Base-by-base conservation (phyloP, 2,797 vertebrate species). In the Malacoctenus gilli region DNA sequence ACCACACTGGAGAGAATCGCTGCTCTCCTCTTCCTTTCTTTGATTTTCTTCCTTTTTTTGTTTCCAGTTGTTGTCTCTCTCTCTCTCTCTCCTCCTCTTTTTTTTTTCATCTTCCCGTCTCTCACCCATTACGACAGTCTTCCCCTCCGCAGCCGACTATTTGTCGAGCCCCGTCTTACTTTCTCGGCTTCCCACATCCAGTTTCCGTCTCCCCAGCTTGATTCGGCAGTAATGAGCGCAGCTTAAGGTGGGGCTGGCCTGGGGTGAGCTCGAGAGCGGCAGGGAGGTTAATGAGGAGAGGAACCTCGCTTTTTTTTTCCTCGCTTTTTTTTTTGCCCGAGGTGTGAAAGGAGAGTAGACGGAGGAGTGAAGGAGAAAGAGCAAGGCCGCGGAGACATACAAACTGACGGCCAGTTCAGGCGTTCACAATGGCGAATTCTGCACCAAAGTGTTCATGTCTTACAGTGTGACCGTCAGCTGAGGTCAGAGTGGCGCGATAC, bases 211-310 rank as follows among this genome's bases (percentile, higher is more conserved):
- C 37, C 60, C 47, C 59, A 34, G 59, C 61, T 75, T 74, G 75
- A 84, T 75, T 78, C 73, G 50, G 77, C 61, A 55, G 72, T 83
- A 84, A 87, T 86, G 76, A 89, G 84, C 22, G 54, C 57, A 68
- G 69, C 77, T 85, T 76, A 73, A 78, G 74, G 80, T 79, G 80
- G 64, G 61, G 61, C 72, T 82, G 59, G 82, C 83, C 76, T 58
- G 64, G 79, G 79, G 89, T 89, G 79, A 85, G 71, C 65, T 61
- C 67, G 62, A 78, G 67, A 82, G 77, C 84, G 65, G 69, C 70
- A 58, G 57, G 53, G 44, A 87, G 88, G 84, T 87, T 91, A 91
- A 91, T 91, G 87, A 91, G 84, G 84, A 87, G 34, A 62, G 80
- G 74, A 86, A 89, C 88, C 88, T 90, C 43, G 61, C 69, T 76